phyloP scores from a whole-genome alignment of 1,140 invertebrate species.

The Spodoptera litura region DNA sequence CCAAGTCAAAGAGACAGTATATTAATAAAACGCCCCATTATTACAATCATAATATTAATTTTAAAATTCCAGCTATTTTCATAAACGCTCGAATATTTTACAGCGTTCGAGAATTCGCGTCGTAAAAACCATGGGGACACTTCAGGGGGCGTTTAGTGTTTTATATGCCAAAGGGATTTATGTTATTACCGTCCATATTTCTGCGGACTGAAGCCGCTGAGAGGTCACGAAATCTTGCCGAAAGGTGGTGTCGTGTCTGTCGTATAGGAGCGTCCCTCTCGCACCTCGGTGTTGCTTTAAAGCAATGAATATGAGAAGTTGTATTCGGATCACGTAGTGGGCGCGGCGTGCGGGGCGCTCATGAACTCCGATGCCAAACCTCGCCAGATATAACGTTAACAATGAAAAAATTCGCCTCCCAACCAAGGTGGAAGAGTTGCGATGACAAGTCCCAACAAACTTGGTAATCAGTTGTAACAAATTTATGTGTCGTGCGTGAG shows the following conservation, averaged over 20 bases:
- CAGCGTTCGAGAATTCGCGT: constrained; percentile 55
- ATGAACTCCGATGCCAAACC: constrained; percentile 83
- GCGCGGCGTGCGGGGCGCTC: constrained; percentile 72
- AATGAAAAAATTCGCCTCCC: constrained; percentile 73
- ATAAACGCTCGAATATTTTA: constrained; percentile 64
- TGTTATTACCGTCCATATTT: constrained; percentile 87
- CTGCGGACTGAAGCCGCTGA: constrained; percentile 81
- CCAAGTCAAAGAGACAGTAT: constrained; percentile 2
- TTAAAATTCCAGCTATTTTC: constrained; percentile 56
- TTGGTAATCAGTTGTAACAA: constrained; percentile 83
- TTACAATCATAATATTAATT: constrained; percentile 41
- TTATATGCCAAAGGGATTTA: constrained; percentile 87
- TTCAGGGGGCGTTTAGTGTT: constrained; percentile 85
- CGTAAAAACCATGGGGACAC: constrained; percentile 71
- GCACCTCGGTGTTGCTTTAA: constrained; percentile 71
- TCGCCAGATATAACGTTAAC: constrained; percentile 66
- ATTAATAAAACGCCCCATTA: constrained; percentile 25
- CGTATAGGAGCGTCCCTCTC: constrained; percentile 67
- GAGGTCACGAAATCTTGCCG: constrained; percentile 84
- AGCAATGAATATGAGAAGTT: constrained; percentile 82
- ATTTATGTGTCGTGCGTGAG: constrained; percentile 79
- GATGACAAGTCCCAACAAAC: constrained; percentile 78
- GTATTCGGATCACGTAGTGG: constrained; percentile 83
- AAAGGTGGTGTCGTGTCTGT: constrained; percentile 57
- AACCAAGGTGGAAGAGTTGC: constrained; percentile 78